Conservation (phyloP, 2,797 vertebrate species). For the Gallinago stenura region DNA sequence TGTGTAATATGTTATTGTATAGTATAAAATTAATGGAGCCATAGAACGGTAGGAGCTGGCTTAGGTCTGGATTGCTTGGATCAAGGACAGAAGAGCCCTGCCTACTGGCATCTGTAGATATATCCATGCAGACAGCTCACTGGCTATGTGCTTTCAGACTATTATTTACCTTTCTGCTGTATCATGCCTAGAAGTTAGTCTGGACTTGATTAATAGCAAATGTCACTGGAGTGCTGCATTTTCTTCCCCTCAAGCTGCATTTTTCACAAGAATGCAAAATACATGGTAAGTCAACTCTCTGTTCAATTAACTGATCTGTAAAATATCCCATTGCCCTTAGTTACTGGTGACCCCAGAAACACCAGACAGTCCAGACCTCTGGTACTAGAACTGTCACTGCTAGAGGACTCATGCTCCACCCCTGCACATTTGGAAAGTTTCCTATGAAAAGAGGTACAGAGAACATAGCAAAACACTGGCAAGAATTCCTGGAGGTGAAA, state of each 20-base stretch:
- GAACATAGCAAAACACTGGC: constrained; percentile 1
- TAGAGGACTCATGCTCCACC: neutral
- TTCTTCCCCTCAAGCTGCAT: neutral
- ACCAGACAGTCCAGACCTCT: neutral
- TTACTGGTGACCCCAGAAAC: neutral
- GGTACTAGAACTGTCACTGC: neutral
- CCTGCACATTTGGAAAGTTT: neutral
- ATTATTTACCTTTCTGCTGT: neutral
- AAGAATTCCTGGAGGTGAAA: constrained; percentile 23
- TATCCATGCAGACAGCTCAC: neutral
- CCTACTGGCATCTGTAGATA: neutral
- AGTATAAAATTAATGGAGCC: neutral
- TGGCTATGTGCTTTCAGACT: neutral
- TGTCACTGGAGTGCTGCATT: neutral
- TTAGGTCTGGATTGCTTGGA: neutral
- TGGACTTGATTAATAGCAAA: neutral
- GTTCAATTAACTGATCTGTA: neutral
- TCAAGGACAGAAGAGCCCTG: neutral
- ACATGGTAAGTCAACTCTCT: neutral
- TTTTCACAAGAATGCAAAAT: neutral
- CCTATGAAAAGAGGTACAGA: neutral
- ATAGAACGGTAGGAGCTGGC: neutral
- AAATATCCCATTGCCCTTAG: neutral
- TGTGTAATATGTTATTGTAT: neutral
- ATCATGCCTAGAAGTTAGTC: fast-evolving